Conservation (phyloP, 2,113 vertebrate species). For the Planiliza haematocheilus region DNA sequence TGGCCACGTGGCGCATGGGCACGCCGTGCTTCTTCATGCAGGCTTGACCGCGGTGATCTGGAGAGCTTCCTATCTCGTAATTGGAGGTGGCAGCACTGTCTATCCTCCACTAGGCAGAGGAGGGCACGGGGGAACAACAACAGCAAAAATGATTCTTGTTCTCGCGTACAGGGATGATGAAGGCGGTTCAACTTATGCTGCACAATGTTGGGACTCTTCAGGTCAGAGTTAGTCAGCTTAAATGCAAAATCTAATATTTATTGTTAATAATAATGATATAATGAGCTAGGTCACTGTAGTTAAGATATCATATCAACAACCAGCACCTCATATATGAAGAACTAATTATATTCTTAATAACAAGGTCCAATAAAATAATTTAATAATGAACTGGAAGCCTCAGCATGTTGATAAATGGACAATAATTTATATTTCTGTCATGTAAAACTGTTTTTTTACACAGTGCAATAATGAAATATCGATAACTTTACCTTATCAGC, state of each 20-base stretch:
- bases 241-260: no score
- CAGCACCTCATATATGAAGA: no score
- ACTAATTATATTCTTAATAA: no score
- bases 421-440: no score
- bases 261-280: no score
- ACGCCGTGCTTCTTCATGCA: slow-evolving; percentile 94
- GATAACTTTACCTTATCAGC: slow-evolving; percentile 85
- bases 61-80: slow-evolving; percentile 96
- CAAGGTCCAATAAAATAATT: no score
- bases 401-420: no score
- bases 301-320: no score
- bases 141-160: slow-evolving; percentile 42
- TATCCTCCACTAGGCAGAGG: slow-evolving; percentile 94
- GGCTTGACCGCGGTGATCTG: slow-evolving; percentile 92
- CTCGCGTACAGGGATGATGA: slow-evolving; percentile 6
- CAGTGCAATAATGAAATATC: neutral
- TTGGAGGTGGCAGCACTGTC: slow-evolving; percentile 98
- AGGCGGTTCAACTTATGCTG: neutral
- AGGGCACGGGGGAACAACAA: slow-evolving; percentile 49
- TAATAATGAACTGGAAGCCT: no score
- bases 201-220: neutral
- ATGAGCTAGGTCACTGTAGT: no score
- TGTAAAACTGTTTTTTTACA: no score
- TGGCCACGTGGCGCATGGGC: slow-evolving; percentile 91
- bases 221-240: neutral